phyloP scores from a whole-genome alignment of 1,140 invertebrate species.

The Manduca sexta region DNA sequence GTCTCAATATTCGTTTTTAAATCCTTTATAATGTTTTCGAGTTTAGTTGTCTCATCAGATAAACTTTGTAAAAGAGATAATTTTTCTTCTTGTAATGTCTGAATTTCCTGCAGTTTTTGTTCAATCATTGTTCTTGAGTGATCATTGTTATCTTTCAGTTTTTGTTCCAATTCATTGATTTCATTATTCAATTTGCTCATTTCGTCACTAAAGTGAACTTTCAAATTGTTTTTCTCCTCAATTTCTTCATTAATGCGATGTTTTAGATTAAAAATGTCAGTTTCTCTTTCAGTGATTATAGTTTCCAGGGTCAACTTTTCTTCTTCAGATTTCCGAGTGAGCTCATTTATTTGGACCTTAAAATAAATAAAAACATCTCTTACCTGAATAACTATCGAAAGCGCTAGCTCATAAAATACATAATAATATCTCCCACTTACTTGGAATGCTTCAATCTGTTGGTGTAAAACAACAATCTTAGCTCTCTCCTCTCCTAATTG shows the following conservation, averaged over 20 bases:
- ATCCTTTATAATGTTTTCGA: slow-evolving; percentile 39
- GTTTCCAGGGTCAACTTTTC: slow-evolving; percentile 28
- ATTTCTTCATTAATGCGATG: slow-evolving; percentile 52
- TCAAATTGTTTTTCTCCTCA: slow-evolving; percentile 43
- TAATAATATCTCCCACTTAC: slow-evolving; percentile 20
- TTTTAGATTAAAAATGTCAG: slow-evolving; percentile 42
- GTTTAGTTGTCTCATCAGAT: slow-evolving; percentile 44
- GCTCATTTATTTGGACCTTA: slow-evolving; percentile 42
- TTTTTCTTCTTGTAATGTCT: slow-evolving; percentile 56
- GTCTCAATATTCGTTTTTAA: slow-evolving; percentile 39
- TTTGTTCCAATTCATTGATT: slow-evolving; percentile 50
- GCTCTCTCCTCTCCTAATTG: slow-evolving; percentile 56
- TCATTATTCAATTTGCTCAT: slow-evolving; percentile 48
- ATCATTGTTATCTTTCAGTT: slow-evolving; percentile 38
- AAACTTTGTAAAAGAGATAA: slow-evolving; percentile 44
- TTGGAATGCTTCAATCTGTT: slow-evolving; percentile 52
- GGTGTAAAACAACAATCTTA: slow-evolving; percentile 42
- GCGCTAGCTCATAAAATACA: not conserved
- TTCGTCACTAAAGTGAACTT: slow-evolving; percentile 32
- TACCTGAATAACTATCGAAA: not conserved
- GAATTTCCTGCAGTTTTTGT: slow-evolving; percentile 48
- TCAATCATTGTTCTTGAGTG: slow-evolving; percentile 39
- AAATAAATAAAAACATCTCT: too few species aligned
- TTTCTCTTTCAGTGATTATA: slow-evolving; percentile 39
- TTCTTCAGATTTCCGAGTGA: slow-evolving; percentile 32